Percentiles rank a stretch among this genome's conserved stretches.
These are phyloP conservation scores for Lordiphosa andalusiaca DNA, from an alignment of 2,888 invertebrate species.

Conservation along the genomic window DNA sequence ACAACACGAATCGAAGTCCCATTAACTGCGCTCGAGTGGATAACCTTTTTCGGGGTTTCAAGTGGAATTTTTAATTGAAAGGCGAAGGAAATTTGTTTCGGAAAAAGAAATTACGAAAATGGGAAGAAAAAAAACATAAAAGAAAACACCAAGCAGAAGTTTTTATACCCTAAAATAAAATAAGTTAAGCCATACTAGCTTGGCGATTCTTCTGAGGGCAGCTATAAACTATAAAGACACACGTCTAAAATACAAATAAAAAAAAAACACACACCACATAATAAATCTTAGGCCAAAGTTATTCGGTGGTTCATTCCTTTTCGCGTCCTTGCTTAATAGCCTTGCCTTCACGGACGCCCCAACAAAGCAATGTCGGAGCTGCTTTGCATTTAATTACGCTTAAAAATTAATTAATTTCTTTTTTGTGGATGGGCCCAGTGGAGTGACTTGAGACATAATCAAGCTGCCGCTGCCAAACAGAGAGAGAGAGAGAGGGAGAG, in stretches of 20 bases:
- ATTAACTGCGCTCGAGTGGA: slow-evolving; percentile 67
- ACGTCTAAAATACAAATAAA: too few relatives aligned
- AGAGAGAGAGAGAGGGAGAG: not conserved
- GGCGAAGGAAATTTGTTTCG: slow-evolving; percentile 9
- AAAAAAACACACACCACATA: slow-evolving; percentile 8
- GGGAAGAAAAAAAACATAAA: too few relatives aligned
- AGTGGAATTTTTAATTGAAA: slow-evolving; percentile 47
- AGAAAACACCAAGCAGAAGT: too few relatives aligned
- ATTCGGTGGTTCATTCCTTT: slow-evolving; percentile 37
- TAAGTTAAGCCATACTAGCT: too few relatives aligned
- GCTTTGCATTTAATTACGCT: slow-evolving; percentile 74
- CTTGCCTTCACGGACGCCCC: slow-evolving; percentile 13
- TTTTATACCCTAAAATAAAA: too few relatives aligned
- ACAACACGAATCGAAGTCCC: slow-evolving; percentile 43
- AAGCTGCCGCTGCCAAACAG: slow-evolving; percentile 43
- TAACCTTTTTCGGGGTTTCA: slow-evolving; percentile 30
- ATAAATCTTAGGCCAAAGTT: slow-evolving; percentile 30
- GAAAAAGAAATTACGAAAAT: not conserved
- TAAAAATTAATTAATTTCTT: slow-evolving; percentile 74
- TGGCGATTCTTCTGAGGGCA: too few relatives aligned
- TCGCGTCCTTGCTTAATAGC: slow-evolving; percentile 23
- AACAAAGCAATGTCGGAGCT: slow-evolving; percentile 43
- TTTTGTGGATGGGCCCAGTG: slow-evolving; percentile 54
- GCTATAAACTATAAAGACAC: too few relatives aligned
- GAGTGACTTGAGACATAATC: slow-evolving; percentile 72